These are phyloP conservation scores for Passerculus sandwichensis DNA, from an alignment of 2,797 vertebrate species.

Conservation along the genomic window DNA sequence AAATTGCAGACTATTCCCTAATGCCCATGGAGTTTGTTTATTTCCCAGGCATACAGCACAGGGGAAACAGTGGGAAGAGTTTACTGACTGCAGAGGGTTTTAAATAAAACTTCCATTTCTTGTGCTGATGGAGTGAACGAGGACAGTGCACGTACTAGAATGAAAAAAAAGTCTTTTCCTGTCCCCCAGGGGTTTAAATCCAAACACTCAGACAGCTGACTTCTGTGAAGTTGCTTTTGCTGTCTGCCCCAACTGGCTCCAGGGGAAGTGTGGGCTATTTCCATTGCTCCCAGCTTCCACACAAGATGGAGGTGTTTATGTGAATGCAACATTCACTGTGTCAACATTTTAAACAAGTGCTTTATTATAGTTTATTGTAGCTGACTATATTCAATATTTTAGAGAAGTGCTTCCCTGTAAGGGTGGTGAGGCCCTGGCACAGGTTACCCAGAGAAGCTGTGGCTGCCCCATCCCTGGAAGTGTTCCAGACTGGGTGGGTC, in stretches of 20 bases:
- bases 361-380: background rate
- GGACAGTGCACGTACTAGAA: background rate
- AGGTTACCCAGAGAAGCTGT: background rate
- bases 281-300: constrained; percentile 12
- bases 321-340: background rate
- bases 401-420: background rate
- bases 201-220: background rate
- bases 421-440: background rate
- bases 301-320: background rate
- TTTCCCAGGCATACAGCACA: background rate
- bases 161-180: background rate
- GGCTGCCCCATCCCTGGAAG: background rate
- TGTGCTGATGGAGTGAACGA: background rate
- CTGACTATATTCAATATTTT: background rate
- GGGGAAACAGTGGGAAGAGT: constrained; percentile 13
- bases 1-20: background rate
- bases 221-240: constrained; percentile 8
- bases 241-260: background rate
- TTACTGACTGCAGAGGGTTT: constrained; percentile 10
- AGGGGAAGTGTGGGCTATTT: background rate
- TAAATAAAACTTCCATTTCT: constrained; percentile 40
- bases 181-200: background rate
- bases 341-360: background rate
- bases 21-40: background rate
- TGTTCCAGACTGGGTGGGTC: background rate